Percentiles rank a stretch among this genome's conserved stretches.
Conservation (phyloP, 1,140 invertebrate genomes). For the Druon quercuslanigerum region DNA sequence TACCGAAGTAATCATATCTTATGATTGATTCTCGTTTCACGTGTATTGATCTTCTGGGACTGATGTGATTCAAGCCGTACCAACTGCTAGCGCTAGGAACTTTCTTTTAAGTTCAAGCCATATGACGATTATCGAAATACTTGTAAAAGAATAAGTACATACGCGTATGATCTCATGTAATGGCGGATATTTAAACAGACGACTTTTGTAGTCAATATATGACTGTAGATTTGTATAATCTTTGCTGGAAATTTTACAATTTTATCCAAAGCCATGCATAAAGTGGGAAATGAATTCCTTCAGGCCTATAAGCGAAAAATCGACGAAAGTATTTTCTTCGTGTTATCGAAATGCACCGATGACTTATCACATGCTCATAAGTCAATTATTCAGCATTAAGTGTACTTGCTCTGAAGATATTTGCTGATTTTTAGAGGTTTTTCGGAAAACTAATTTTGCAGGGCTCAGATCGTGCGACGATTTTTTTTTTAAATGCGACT, state of each 20-base stretch:
- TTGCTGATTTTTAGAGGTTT: neutral
- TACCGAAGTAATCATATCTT: too few species aligned
- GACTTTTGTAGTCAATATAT: neutral
- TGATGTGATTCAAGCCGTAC: too few species aligned
- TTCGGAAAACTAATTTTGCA: neutral
- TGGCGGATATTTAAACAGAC: constrained; percentile 28
- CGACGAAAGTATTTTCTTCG: neutral
- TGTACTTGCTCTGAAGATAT: neutral
- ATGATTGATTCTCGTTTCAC: too few species aligned
- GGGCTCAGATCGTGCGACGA: too few species aligned
- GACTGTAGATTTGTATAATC: neutral
- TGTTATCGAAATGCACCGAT: neutral
- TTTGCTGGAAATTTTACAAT: constrained; percentile 5
- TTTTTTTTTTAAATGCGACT: neutral
- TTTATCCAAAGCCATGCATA: constrained; percentile 5
- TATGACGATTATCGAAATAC: constrained; percentile 4
- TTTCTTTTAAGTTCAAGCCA: neutral
- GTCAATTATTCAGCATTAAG: constrained; percentile 20
- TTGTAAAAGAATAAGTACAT: constrained; percentile 21
- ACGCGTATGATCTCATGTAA: constrained; percentile 32
- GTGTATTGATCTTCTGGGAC: too few species aligned
- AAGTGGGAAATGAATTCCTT: constrained; percentile 8
- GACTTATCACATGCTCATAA: constrained; percentile 8
- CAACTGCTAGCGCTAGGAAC: neutral
- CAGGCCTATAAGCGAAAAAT: neutral